A percentile compares a stretch with the other conserved stretches of the same genome.
phyloP scores from a whole-genome alignment of 2,888 invertebrate genomes.

The Ophion costatus region DNA sequence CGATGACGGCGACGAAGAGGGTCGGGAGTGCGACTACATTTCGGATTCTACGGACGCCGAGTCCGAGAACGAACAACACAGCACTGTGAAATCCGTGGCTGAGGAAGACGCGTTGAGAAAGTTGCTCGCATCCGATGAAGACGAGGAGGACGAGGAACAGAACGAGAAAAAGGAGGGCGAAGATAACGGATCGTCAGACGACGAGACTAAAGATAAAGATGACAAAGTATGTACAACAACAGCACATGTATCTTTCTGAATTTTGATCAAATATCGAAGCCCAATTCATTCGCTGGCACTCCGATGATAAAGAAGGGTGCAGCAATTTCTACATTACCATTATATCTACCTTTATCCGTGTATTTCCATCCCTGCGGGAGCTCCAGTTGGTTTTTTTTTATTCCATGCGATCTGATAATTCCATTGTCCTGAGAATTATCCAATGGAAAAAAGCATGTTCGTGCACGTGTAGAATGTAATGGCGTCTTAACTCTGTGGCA shows the following conservation, averaged over 20 bases:
- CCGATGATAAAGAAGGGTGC: neutral
- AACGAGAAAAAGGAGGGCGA: slow-evolving; percentile 89
- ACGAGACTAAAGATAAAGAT: slow-evolving; percentile 87
- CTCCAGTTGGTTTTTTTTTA: too few relatives aligned
- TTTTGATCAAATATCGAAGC: neutral
- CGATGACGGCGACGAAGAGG: slow-evolving; percentile 98
- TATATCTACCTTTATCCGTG: too few relatives aligned
- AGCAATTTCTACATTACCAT: too few relatives aligned
- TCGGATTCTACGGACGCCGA: slow-evolving; percentile 93
- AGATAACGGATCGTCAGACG: slow-evolving; percentile 89
- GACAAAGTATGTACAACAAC: slow-evolving; percentile 84
- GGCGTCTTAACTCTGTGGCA: slow-evolving; percentile 53
- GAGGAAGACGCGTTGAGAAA: slow-evolving; percentile 95
- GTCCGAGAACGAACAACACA: slow-evolving; percentile 88
- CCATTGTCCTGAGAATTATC: too few relatives aligned
- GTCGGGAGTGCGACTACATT: slow-evolving; percentile 97
- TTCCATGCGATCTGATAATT: neutral
- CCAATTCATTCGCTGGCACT: neutral
- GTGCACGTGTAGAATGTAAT: neutral
- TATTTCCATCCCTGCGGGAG: too few relatives aligned
- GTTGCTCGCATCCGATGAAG: slow-evolving; percentile 94
- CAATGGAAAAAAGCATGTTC: neutral
- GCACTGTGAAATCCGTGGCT: slow-evolving; percentile 94
- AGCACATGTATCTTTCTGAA: neutral
- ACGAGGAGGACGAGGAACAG: slow-evolving; percentile 93